These are phyloP conservation scores for Drosophila jambulina DNA, from an alignment of 1,140 invertebrate species.

Conservation along the genomic window DNA sequence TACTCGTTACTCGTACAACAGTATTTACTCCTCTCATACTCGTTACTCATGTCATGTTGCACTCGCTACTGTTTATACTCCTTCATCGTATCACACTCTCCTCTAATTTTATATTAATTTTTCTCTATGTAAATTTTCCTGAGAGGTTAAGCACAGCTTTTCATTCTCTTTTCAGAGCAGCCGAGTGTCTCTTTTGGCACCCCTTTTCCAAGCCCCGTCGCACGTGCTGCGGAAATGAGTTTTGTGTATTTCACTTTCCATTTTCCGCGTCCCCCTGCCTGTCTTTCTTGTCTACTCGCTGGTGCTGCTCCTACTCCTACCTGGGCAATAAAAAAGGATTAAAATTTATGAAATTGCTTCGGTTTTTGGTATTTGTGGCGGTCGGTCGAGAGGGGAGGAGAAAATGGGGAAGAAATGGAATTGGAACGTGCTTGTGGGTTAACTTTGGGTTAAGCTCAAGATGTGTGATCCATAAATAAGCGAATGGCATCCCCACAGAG, in stretches of 20 bases:
- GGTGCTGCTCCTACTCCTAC: background rate
- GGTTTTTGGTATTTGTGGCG: slow-evolving; percentile 62
- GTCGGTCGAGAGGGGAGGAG: background rate
- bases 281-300: slow-evolving; percentile 5
- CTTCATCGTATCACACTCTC: background rate
- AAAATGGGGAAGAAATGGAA: slow-evolving; percentile 46
- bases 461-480: slow-evolving; percentile 67
- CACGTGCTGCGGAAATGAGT: slow-evolving; percentile 75
- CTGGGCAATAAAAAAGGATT: slow-evolving; percentile 81
- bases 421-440: slow-evolving; percentile 67
- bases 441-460: slow-evolving; percentile 52
- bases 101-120: too few species aligned
- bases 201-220: slow-evolving; percentile 4
- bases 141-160: slow-evolving; percentile 59
- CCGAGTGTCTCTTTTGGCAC: slow-evolving; percentile 18
- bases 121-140: slow-evolving; percentile 4
- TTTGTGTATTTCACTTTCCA: slow-evolving; percentile 79
- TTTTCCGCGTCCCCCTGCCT: slow-evolving; percentile 50
- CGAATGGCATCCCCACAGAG: slow-evolving; percentile 40
- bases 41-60: too few species aligned
- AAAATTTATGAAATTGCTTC: slow-evolving; percentile 80
- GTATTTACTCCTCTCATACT: background rate
- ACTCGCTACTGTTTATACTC: too few species aligned
- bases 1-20: too few species aligned
- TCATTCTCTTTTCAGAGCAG: slow-evolving; percentile 40